Evolutionary conservation across 2,113 vertebrate species (phyloP), one percentile per base, ranked within the genome.

Genomic region (Hypomesus transpacificus): DNA sequence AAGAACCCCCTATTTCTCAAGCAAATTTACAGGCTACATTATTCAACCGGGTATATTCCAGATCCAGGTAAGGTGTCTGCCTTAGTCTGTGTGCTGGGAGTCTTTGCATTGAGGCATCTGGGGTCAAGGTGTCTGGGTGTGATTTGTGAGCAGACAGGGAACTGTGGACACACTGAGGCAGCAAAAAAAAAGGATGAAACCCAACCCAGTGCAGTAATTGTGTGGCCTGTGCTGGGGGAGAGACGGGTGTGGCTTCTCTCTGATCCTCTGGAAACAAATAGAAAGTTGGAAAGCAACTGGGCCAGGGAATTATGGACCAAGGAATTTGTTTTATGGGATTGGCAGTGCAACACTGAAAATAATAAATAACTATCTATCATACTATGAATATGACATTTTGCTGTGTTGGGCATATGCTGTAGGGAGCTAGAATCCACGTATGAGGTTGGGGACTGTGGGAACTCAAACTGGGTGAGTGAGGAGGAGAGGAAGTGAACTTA

Each of bases 191-290:
- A 82, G 76, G 74, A 85, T 85, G 77, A 82, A 87, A 84, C 76
- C 79, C 70, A 80, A 82, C 83, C 85, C 71, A 69, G 75, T 75
- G 77, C 75, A 76, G 81, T 86, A 82, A 87, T 89, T 77, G 81
- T 71, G 24, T 24, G 71, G 78, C 75, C 39, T 78, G 75, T 66
- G 58, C 71, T 54, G 67, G 71, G 70, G 75, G 51, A 64, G 78
- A 76, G 76, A 74, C 78, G 73, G 74, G 80, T 83, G 86, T 75
- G 68, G 68, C n/a, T 51, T 79, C 66, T 46, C 71, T 75, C 52
- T 78, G 77, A 83, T 81, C 82, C 73, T 52, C 20, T 14, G 73
- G 75, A 84, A 84, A 63, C 61, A 63, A 63, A 87, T 78, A 84
- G 81, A 82, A 79, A 7, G 54, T 61, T 79, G 84, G 79, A 46